Evolutionary conservation across 2,113 vertebrate genomes (phyloP).

Genomic region (Argyrosomus japonicus): DNA sequence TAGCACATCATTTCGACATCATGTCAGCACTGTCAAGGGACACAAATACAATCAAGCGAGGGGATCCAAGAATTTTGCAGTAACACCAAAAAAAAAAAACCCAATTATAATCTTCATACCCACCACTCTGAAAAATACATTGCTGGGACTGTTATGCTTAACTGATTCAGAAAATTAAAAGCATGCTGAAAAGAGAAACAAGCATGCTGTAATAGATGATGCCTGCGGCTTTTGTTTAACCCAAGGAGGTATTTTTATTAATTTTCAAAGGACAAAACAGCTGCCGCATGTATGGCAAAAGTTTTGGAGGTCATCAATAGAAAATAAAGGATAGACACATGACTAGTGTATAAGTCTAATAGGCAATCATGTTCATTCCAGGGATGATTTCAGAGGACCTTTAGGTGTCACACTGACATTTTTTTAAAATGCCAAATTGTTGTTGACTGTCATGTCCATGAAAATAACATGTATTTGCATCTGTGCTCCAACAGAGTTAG

Average conservation of each 20-base stretch:
- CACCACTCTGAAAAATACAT: conserved; percentile 64
- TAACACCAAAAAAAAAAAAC: conserved; percentile 33
- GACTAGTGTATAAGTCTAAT: background rate
- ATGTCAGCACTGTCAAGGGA: conserved; percentile 51
- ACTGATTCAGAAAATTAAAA: conserved; percentile 86
- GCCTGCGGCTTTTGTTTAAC: conserved; percentile 65
- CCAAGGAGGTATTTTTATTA: conserved; percentile 40
- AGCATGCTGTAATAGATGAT: conserved; percentile 59
- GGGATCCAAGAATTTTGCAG: conserved; percentile 46
- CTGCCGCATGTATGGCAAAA: conserved; percentile 8
- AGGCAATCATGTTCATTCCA: background rate
- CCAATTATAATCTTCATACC: conserved; percentile 58
- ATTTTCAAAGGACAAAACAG: conserved; percentile 54
- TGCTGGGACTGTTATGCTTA: conserved; percentile 76
- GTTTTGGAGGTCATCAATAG: conserved; percentile 37
- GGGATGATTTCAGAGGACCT: background rate
- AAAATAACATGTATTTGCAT: conserved; percentile 1
- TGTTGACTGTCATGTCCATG: conserved; percentile 10
- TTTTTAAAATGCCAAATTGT: conserved; percentile 43
- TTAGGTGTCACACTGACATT: conserved; percentile 28
- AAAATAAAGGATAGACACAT: background rate
- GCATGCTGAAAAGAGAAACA: conserved; percentile 56
- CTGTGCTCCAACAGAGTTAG: conserved; percentile 87
- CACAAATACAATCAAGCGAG: conserved; percentile 64
- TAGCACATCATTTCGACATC: conserved; percentile 61